Base-by-base conservation (phyloP, 1,140 invertebrate species). In the Diabrotica undecimpunctata region DNA sequence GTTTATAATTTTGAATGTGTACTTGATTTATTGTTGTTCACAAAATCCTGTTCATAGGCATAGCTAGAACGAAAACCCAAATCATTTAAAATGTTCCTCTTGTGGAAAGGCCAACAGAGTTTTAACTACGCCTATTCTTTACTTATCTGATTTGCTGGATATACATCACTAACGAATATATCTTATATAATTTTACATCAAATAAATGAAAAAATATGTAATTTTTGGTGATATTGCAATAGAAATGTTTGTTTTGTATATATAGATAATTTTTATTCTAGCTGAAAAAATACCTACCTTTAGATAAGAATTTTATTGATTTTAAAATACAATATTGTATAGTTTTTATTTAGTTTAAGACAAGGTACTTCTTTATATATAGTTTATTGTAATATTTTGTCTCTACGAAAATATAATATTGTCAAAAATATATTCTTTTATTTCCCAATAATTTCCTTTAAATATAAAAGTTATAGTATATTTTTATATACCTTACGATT, bases 341-440 rank as follows among this genome's bases (percentile, higher is more conserved):
- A 74, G 71, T 64, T 74, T 74, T 70, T 73, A 73, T 69, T 71
- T 72, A 70, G 68, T 61, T 60, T 73, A 74, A 70, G 71, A 72
- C 68, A 66, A 68, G 67, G 73, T 73, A 73, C 71, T 73, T 74
- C 54, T 65, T 73, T 74, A 73, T 68, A 46, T 73, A 74, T 74
- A 74, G 73, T 74, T 74, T 74, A 74, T 74, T 74, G 73, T 74
- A 74, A 73, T 74, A 73, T 74, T 74, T 74, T 73, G 69, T 74
- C 73, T 74, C 72, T 72, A 71, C 67, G 68, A 74, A 74, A 74
- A 65, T 65, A 65, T 65, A 65, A 65, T 60, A 46, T 46, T 25
- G 41, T 10, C n/a, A 46, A 46, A 46, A 46, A 46, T 46, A 46
- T 46, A 10, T 46, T 46, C 3, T 46, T 46, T 46, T n/a, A 46